A percentile compares a stretch with the other conserved stretches of the same genome.
Conservation (phyloP, 1,140 invertebrate species). For the Drosophila triauraria region DNA sequence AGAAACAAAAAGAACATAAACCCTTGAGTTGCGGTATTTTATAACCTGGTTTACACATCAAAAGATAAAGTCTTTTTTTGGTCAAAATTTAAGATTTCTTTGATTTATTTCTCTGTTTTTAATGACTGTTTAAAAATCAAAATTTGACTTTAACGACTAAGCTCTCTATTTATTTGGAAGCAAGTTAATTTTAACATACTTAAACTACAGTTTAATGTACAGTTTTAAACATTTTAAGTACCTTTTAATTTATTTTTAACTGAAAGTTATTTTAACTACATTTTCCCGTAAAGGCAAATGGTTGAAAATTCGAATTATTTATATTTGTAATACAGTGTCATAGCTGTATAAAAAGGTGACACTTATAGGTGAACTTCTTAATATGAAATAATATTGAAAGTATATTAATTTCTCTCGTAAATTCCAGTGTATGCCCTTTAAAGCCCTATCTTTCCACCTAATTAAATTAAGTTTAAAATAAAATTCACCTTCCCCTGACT, state of each 20-base stretch:
- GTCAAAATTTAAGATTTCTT: neutral
- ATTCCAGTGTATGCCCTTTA: neutral
- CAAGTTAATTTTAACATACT: neutral
- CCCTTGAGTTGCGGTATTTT: neutral
- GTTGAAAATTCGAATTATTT: too few species aligned
- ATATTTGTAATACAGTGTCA: neutral
- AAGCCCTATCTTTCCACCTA: neutral
- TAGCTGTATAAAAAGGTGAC: too few species aligned
- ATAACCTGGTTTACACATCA: conserved; percentile 3
- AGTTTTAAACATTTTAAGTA: too few species aligned
- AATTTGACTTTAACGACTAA: neutral
- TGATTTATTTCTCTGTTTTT: neutral
- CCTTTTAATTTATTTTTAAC: neutral
- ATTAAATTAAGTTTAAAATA: neutral
- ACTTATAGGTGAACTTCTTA: too few species aligned
- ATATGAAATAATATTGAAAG: too few species aligned
- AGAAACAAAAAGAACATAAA: conserved; percentile 12
- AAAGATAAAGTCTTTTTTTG: neutral
- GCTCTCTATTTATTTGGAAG: neutral
- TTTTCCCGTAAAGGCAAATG: too few species aligned
- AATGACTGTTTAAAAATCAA: neutral
- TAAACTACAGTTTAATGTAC: too few species aligned
- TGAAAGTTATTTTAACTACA: neutral
- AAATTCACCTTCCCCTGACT: neutral
- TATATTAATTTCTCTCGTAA: neutral